Percentiles rank a stretch among this genome's conserved stretches.
Evolutionary conservation across 1,140 invertebrate genomes (phyloP).

Genomic region (Achroia grisella): DNA sequence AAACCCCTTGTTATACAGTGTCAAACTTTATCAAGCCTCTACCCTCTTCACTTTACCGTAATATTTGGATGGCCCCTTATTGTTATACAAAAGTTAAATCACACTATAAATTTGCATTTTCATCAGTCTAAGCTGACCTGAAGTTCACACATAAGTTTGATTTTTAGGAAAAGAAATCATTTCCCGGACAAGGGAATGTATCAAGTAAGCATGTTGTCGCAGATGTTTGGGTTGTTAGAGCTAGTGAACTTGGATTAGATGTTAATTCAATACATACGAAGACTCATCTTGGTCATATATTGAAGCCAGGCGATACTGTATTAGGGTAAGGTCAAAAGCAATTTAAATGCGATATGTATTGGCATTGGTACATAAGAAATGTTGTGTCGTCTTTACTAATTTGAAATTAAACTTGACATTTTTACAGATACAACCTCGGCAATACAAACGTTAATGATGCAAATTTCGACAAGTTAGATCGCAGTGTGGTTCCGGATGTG

Average conservation of each 20-base stretch:
- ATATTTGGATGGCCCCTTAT: too few species aligned
- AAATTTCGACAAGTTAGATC: slow-evolving; percentile 89
- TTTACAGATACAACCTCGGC: slow-evolving; percentile 85
- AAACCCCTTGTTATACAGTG: too few species aligned
- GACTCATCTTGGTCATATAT: slow-evolving; percentile 95
- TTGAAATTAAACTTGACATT: too few species aligned
- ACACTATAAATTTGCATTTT: too few species aligned
- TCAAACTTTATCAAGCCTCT: too few species aligned
- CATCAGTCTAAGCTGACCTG: too few species aligned
- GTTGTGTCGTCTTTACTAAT: too few species aligned
- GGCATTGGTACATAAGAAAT: too few species aligned
- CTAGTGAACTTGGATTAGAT: slow-evolving; percentile 90
- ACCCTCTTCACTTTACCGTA: too few species aligned
- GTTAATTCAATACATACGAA: slow-evolving; percentile 89
- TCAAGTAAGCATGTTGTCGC: slow-evolving; percentile 92
- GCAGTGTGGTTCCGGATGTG: slow-evolving; percentile 87
- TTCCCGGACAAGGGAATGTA: slow-evolving; percentile 90
- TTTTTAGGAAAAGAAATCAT: slow-evolving; percentile 78
- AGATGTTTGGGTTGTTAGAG: slow-evolving; percentile 94
- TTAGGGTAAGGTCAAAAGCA: slow-evolving; percentile 79
- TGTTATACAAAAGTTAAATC: too few species aligned
- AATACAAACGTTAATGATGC: slow-evolving; percentile 94
- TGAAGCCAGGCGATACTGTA: slow-evolving; percentile 94
- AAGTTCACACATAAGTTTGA: too few species aligned
- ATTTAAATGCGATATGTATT: neutral